Evolutionary conservation across 1,140 invertebrate species (phyloP).

Genomic region (Rhopalosiphum padi): DNA sequence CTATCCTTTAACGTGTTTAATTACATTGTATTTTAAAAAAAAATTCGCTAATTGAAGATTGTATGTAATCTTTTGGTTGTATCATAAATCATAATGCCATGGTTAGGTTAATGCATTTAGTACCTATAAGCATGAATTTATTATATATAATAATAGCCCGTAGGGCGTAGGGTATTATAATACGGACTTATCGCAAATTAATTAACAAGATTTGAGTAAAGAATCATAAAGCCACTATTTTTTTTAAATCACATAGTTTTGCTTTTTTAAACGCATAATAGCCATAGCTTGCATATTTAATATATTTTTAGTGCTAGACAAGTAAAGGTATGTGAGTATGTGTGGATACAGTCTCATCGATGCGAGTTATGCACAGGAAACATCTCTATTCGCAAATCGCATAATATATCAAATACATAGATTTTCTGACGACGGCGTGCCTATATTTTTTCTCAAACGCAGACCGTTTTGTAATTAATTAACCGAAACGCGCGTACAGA

Average conservation of each 20-base stretch:
- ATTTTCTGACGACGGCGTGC: not conserved
- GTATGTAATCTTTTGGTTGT: too few relatives aligned
- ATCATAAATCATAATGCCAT: too few relatives aligned
- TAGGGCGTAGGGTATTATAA: too few relatives aligned
- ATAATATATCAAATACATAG: not conserved
- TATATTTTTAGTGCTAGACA: not conserved
- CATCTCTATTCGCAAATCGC: not conserved
- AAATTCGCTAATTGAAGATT: not conserved
- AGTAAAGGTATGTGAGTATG: not conserved
- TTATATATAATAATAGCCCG: too few relatives aligned
- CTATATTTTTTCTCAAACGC: not conserved
- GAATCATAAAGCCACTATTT: too few relatives aligned
- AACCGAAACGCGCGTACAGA: not conserved
- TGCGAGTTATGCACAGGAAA: not conserved
- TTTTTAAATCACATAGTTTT: too few relatives aligned
- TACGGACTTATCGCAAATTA: too few relatives aligned
- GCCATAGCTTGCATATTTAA: not conserved
- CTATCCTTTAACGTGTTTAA: not conserved
- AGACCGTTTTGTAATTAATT: not conserved
- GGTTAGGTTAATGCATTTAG: too few relatives aligned
- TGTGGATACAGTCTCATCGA: not conserved
- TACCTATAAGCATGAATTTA: too few relatives aligned
- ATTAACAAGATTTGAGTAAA: too few relatives aligned
- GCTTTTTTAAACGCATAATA: not conserved
- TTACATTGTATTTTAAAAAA: too few relatives aligned